Evolutionary conservation across 2,888 invertebrate species (phyloP), one percentile per base, ranked within the genome.

Genomic region (Polymixis lichenea): DNA sequence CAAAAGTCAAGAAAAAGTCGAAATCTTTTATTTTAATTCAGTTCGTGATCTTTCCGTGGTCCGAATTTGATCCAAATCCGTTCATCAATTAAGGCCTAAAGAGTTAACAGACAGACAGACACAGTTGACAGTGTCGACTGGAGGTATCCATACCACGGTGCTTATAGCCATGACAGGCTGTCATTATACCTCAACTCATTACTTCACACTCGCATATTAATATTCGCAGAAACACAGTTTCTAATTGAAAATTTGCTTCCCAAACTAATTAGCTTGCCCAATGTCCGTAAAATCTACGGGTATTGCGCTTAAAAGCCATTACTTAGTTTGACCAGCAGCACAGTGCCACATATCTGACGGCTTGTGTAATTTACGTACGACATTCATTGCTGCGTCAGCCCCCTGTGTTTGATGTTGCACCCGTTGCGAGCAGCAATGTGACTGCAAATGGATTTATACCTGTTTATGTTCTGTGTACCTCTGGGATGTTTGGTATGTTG

Each of bases 381-480:
- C 93, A 92, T 93, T 91, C 92, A 93, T 93, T 92, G 92, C 90
- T 84, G 90, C 88, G 90, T 92, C 89, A 89, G 80, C 86, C 79
- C 78, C 80, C 85, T 75, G 87, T 88, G 89, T 90, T 91, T 90
- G 91, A 92, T 89, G 89, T 83, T 86, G 87, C 89, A 86, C 78
- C 87, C 86, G 88, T 85, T 89, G 79, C 82, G 82, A 80, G 86
- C 84, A 75, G 87, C 89, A 88, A 88, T 91, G 89, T 87, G 86
- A 80, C 81, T 78, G 82, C 79, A 87, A 87, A 88, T 89, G 84
- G 88, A 92, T 93, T 90, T 90, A 90, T 90, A 88, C 76, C 85
- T 82, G 77, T 81, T 86, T 84, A 67, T 67, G 32, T n/a, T 28
- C 19, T 60, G 25, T 28, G 56, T 60, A 66, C 61, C 69, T 28